phyloP scores from a whole-genome alignment of 2,888 invertebrate species.

The Drosophila trichaetosa region DNA sequence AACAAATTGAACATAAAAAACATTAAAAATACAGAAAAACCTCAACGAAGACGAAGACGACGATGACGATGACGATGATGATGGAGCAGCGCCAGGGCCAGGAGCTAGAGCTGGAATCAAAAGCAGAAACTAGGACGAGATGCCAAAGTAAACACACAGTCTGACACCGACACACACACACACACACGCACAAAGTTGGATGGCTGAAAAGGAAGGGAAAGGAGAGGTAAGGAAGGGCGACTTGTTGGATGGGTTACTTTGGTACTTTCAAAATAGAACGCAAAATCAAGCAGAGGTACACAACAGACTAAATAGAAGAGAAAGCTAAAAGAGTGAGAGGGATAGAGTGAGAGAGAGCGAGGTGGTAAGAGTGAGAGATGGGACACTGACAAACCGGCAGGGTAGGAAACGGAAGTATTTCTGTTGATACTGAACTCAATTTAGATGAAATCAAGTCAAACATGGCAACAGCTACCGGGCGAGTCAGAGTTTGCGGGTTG shows the following conservation, averaged over 20 bases:
- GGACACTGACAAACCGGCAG: slow-evolving; percentile 55
- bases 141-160: slow-evolving; percentile 71
- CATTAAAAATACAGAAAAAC: slow-evolving; percentile 80
- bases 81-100: slow-evolving; percentile 6
- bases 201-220: not conserved
- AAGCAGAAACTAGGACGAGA: slow-evolving; percentile 46
- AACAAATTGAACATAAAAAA: slow-evolving; percentile 80
- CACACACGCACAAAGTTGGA: slow-evolving; percentile 19
- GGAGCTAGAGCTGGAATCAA: slow-evolving; percentile 17
- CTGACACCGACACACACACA: slow-evolving; percentile 32
- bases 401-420: slow-evolving; percentile 79
- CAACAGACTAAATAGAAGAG: slow-evolving; percentile 41
- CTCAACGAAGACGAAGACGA: slow-evolving; percentile 44
- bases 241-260: slow-evolving; percentile 61
- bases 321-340: not conserved
- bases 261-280: slow-evolving; percentile 57
- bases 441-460: slow-evolving; percentile 82
- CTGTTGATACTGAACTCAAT: slow-evolving; percentile 81
- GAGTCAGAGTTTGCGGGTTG: slow-evolving; percentile 4
- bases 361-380: not conserved
- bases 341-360: not conserved
- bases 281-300: slow-evolving; percentile 73
- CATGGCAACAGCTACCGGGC: slow-evolving; percentile 64
- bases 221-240: slow-evolving; percentile 5
- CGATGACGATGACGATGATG: slow-evolving; percentile 24